Conservation (phyloP, 2,797 vertebrate genomes). For the Acanthurus leucopareius region DNA sequence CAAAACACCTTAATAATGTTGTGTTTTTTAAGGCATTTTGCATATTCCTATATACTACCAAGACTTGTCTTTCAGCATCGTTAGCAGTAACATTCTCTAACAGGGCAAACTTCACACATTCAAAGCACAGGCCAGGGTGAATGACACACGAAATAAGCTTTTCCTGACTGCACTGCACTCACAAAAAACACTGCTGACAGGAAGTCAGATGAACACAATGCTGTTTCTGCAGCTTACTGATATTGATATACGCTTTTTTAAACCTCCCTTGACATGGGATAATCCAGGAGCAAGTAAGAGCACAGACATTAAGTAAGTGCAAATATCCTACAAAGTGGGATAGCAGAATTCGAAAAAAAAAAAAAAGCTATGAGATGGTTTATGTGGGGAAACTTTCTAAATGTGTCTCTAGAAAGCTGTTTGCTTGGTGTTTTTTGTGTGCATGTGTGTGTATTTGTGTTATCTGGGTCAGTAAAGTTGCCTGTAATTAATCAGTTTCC, state of each 20-base stretch:
- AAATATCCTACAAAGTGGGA: conserved; percentile 54
- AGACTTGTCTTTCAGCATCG: background rate
- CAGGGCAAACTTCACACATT: conserved; percentile 45
- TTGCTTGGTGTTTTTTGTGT: background rate
- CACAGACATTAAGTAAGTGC: conserved; percentile 58
- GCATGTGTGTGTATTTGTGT: background rate
- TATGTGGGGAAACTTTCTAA: conserved; percentile 28
- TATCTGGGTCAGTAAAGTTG: conserved; percentile 5
- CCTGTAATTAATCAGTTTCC: background rate
- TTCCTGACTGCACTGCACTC: conserved; percentile 49
- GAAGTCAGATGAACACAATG: conserved; percentile 64
- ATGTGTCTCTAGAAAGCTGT: conserved; percentile 7
- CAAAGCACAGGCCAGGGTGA: conserved; percentile 43
- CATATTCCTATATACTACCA: background rate
- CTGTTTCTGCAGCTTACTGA: conserved; percentile 56
- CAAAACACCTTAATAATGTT: background rate
- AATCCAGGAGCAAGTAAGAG: conserved; percentile 66
- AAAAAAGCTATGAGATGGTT: conserved; percentile 22
- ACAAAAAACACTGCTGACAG: conserved; percentile 64
- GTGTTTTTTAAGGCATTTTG: background rate
- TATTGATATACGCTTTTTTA: conserved; percentile 69
- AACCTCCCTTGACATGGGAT: conserved; percentile 69
- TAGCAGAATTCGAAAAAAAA: conserved; percentile 47
- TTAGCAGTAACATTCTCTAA: conserved; percentile 31
- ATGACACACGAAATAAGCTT: conserved; percentile 64